phyloP scores from a whole-genome alignment of 53 echinoderm and acorn worm genomes.

The Echinarachnius parma region DNA sequence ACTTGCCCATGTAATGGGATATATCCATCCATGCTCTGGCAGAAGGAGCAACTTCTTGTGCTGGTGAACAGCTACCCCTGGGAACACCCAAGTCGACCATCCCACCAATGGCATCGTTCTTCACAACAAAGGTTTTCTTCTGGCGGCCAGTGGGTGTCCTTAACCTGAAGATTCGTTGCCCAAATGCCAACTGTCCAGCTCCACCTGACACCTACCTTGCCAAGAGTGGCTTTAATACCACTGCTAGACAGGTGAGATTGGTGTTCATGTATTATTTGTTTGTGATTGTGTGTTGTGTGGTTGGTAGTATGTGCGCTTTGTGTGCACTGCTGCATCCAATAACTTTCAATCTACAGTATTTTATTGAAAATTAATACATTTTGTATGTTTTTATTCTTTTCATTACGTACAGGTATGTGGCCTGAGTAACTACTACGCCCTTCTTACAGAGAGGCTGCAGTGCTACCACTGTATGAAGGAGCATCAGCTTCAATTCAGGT shows the following conservation, averaged over 20 bases:
- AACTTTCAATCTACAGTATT: not conserved
- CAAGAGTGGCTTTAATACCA: conserved; percentile 29
- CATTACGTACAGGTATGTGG: not conserved
- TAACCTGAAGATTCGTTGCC: conserved; percentile 39
- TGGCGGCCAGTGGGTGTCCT: conserved; percentile 63
- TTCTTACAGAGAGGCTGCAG: conserved; percentile 39
- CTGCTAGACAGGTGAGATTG: conserved; percentile 35
- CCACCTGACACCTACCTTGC: conserved; percentile 42
- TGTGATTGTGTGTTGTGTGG: not conserved
- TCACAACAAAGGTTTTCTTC: conserved; percentile 49
- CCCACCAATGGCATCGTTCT: conserved; percentile 49
- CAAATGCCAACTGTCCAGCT: conserved; percentile 35
- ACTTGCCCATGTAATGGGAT: no score
- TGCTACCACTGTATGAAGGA: conserved; percentile 25
- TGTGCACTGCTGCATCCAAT: not conserved
- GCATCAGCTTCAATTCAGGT: conserved; percentile 20
- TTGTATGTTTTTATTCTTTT: not conserved
- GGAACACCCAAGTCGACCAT: no score
- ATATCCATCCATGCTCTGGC: not conserved
- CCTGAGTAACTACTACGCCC: conserved; percentile 35
- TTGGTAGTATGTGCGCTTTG: not conserved
- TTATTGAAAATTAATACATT: not conserved
- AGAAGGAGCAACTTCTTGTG: conserved; percentile 40
- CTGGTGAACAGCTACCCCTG: not conserved
- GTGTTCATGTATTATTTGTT: not conserved